Conservation (phyloP, 1,140 invertebrate genomes). For the Drosophila funebris region DNA sequence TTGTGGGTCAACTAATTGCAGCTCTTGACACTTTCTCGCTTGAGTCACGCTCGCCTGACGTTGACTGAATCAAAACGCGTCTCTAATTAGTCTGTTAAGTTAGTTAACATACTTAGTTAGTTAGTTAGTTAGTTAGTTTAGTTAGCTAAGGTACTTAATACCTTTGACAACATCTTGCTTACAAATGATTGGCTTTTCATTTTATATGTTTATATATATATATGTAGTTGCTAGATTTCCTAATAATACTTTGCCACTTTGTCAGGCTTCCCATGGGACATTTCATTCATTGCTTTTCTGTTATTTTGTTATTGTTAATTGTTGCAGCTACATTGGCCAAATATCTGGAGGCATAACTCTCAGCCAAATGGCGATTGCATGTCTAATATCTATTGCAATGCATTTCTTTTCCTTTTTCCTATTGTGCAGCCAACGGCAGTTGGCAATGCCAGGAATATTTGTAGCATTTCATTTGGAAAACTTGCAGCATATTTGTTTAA, state of each 20-base stretch:
- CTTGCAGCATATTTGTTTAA: not conserved
- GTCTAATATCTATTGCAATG: conserved; percentile 2
- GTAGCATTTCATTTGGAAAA: not conserved
- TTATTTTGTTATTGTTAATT: not conserved
- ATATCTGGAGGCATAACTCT: not conserved
- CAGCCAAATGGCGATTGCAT: not conserved
- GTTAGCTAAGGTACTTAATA: not conserved
- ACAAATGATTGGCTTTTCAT: not conserved
- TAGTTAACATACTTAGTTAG: conserved; percentile 1
- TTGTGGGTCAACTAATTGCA: conserved; percentile 3
- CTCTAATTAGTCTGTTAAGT: conserved; percentile 28
- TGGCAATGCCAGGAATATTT: not conserved
- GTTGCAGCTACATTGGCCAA: not conserved
- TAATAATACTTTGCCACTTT: too few relatives aligned
- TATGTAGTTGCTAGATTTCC: too few relatives aligned
- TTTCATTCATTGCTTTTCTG: not conserved
- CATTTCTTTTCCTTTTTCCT: conserved; percentile 9
- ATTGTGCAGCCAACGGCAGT: not conserved
- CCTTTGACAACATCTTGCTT: not conserved
- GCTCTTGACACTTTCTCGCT: conserved; percentile 44
- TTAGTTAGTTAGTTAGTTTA: not conserved
- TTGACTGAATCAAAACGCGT: conserved; percentile 13
- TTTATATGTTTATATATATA: too few relatives aligned
- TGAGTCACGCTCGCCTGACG: conserved; percentile 30
- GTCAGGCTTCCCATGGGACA: not conserved